phyloP scores from a whole-genome alignment of 2,113 vertebrate species.

The Condylura cristata region DNA sequence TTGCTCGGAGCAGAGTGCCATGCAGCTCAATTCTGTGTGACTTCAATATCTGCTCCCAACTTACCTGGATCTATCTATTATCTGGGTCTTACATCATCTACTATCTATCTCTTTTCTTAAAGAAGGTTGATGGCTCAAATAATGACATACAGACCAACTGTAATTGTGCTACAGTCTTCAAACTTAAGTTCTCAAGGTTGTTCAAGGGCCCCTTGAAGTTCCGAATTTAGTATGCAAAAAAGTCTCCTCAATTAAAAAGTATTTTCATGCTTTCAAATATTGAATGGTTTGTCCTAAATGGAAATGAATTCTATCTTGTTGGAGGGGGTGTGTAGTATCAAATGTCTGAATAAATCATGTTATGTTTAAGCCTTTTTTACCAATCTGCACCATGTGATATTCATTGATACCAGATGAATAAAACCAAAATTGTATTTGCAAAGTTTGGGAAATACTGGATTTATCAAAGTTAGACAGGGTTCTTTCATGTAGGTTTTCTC shows the following conservation, averaged over 20 bases:
- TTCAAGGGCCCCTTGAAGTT: neutral
- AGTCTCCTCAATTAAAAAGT: neutral
- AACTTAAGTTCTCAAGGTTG: neutral
- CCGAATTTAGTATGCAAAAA: neutral
- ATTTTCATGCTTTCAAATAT: conserved; percentile 43
- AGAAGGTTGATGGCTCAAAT: neutral
- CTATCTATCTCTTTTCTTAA: neutral
- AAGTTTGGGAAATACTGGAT: conserved; percentile 52
- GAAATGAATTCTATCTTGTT: conserved; percentile 8
- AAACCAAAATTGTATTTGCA: conserved; percentile 14
- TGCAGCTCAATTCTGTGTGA: neutral
- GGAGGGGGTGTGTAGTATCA: neutral
- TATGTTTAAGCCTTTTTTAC: neutral
- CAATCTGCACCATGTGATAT: neutral
- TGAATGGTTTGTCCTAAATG: neutral
- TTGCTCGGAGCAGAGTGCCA: neutral
- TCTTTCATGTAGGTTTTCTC: conserved; percentile 67
- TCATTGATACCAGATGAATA: conserved; percentile 56
- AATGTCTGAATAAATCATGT: conserved; percentile 49
- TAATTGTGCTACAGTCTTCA: neutral
- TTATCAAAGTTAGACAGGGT: conserved; percentile 67
- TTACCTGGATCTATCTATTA: neutral
- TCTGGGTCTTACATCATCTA: neutral
- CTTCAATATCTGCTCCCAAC: neutral
- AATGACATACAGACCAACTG: neutral